Evolutionary conservation across 2,113 vertebrate species (phyloP).

Genomic region (Macrotus californicus): DNA sequence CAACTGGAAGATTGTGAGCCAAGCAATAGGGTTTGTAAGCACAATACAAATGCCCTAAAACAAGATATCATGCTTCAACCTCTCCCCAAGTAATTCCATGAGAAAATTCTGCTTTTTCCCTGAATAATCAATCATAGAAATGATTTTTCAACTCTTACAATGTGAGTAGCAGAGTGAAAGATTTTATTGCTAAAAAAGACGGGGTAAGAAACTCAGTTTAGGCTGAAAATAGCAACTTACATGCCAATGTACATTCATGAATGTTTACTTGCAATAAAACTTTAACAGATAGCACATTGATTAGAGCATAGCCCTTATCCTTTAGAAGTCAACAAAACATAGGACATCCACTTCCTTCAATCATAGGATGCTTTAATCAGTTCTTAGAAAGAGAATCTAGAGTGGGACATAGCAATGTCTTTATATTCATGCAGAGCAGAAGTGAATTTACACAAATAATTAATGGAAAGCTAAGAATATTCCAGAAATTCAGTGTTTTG

Average conservation of each 20-base stretch:
- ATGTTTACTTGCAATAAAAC: neutral
- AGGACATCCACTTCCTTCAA: neutral
- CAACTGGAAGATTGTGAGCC: neutral
- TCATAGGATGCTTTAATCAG: neutral
- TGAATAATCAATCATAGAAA: neutral
- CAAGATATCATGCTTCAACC: neutral
- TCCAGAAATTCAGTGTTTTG: neutral
- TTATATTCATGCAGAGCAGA: neutral
- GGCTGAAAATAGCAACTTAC: neutral
- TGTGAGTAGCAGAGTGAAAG: neutral
- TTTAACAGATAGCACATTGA: neutral
- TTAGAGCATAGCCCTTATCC: neutral
- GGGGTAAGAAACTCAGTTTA: neutral
- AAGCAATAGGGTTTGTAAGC: neutral
- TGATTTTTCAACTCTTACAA: neutral
- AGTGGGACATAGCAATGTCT: neutral
- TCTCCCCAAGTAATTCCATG: rapidly evolving
- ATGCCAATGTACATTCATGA: neutral
- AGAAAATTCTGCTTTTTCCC: neutral
- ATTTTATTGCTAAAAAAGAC: neutral
- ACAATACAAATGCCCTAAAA: neutral
- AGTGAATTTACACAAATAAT: neutral
- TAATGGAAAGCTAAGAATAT: neutral
- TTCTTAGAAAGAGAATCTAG: neutral
- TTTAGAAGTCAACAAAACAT: neutral